phyloP scores from a whole-genome alignment of 2,797 vertebrate species.

The Apogon hyalosoma region DNA sequence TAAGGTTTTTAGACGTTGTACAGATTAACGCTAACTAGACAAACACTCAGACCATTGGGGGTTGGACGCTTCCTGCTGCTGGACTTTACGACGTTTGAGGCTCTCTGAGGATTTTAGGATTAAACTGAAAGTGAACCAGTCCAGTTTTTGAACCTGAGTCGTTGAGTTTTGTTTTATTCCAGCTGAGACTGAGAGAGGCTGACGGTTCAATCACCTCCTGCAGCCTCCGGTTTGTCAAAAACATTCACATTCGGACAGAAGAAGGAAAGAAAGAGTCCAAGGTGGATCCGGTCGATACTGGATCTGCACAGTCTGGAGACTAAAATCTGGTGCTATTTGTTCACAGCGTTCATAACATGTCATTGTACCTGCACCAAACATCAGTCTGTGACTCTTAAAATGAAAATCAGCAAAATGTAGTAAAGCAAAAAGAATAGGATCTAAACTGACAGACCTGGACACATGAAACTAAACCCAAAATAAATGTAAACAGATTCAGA shows the following conservation, averaged over 20 bases:
- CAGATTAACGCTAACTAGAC: too few species aligned
- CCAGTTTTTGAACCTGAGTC: not conserved
- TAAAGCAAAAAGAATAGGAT: too few species aligned
- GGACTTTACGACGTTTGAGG: not conserved
- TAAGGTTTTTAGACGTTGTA: too few species aligned
- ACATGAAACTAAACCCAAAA: too few species aligned
- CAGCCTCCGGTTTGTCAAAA: not conserved
- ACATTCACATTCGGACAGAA: slow-evolving; percentile 8
- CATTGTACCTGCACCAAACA: too few species aligned
- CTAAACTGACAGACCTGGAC: too few species aligned
- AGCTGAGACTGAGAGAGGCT: not conserved
- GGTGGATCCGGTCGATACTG: not conserved
- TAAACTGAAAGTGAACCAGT: not conserved
- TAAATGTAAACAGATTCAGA: too few species aligned
- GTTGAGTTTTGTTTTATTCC: not conserved
- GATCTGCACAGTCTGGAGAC: not conserved
- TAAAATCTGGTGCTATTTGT: not conserved
- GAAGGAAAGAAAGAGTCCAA: not conserved
- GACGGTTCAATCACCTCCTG: not conserved
- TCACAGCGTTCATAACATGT: not conserved
- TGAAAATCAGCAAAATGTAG: too few species aligned
- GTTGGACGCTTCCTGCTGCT: not conserved
- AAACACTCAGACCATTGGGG: too few species aligned
- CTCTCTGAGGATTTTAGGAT: not conserved
- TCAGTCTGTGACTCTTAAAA: not conserved